phyloP scores from a whole-genome alignment of 2,113 vertebrate species.

The Neofelis nebulosa region DNA sequence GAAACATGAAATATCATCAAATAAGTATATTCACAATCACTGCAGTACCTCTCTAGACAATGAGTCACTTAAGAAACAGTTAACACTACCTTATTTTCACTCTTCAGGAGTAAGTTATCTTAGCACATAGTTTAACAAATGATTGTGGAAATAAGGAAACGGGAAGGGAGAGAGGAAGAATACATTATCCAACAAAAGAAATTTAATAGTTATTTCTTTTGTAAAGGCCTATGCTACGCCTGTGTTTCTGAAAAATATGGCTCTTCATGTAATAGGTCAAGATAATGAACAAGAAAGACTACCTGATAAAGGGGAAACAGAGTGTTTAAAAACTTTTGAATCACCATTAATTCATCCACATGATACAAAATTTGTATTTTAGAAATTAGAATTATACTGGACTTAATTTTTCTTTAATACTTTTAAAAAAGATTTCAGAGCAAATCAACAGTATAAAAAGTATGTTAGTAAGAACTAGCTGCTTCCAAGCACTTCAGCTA shows the following conservation, averaged over 20 bases:
- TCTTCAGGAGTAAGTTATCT: neutral
- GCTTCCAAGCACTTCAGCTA: neutral
- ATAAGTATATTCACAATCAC: neutral
- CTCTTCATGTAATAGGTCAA: neutral
- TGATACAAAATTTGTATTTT: neutral
- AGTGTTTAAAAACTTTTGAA: neutral
- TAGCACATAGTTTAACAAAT: neutral
- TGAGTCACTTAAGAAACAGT: neutral
- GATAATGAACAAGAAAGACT: neutral
- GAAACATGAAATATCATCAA: neutral
- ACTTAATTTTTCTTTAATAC: neutral
- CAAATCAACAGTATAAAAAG: neutral
- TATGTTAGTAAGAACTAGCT: neutral
- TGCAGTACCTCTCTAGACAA: neutral
- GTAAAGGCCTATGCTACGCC: neutral
- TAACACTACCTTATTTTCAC: neutral
- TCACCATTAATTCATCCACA: neutral
- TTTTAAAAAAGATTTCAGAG: neutral
- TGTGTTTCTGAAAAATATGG: slow-evolving; percentile 2
- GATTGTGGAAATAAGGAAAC: neutral
- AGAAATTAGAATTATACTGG: neutral
- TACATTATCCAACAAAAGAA: neutral
- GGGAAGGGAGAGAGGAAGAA: neutral
- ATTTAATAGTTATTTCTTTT: neutral
- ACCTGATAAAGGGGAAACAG: neutral